phyloP scores from a whole-genome alignment of 2,113 vertebrate species.

The Tragelaphus scriptus region DNA sequence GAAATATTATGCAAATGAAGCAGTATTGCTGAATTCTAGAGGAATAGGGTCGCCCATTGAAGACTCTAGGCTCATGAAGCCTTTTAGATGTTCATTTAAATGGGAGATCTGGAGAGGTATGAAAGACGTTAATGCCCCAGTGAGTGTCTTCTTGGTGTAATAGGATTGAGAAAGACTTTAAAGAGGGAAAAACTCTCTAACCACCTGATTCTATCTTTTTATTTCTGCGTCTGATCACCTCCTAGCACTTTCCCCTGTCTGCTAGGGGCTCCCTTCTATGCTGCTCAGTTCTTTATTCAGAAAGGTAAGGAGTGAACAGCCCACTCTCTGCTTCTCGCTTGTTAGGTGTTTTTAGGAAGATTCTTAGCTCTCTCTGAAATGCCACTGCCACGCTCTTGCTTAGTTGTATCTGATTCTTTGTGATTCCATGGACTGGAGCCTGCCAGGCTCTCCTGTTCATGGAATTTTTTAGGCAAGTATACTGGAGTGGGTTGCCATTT shows the following conservation, averaged over 20 bases:
- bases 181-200: neutral
- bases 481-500: neutral
- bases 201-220: neutral
- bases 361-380: neutral
- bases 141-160: neutral
- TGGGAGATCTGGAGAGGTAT: neutral
- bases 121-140: neutral
- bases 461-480: neutral
- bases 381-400: neutral
- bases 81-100: slow-evolving; percentile 11
- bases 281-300: neutral
- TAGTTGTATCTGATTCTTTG: neutral
- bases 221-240: neutral
- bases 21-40: neutral
- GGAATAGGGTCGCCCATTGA: neutral
- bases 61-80: neutral
- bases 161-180: neutral
- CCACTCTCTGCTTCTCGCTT: neutral
- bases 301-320: neutral
- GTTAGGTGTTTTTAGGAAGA: neutral
- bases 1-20: neutral
- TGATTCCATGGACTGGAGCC: neutral
- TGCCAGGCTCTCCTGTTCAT: neutral
- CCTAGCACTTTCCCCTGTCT: neutral
- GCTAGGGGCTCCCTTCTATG: neutral